A percentile compares a stretch with the other conserved stretches of the same genome.
phyloP scores from a whole-genome alignment of 1,140 invertebrate genomes.

The Calephelis nemesis region DNA sequence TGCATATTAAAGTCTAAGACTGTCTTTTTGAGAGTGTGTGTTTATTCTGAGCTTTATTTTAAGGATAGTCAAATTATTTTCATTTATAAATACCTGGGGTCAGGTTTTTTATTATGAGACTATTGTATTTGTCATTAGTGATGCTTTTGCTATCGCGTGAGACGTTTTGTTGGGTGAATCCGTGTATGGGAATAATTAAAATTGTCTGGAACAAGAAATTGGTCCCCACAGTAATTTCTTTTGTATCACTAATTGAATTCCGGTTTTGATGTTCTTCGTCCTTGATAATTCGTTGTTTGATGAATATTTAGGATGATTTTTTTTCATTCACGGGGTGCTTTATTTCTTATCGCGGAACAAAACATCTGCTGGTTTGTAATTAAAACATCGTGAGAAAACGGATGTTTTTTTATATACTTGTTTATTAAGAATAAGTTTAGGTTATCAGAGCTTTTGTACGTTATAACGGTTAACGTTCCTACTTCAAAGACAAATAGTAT shows the following conservation, averaged over 20 bases:
- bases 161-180: conserved; percentile 44
- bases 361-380: conserved; percentile 68
- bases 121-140: conserved; percentile 67
- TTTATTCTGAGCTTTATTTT: conserved; percentile 74
- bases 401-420: conserved; percentile 13
- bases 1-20: conserved; percentile 69
- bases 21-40: conserved; percentile 64
- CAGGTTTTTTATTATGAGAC: conserved; percentile 59
- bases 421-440: no score
- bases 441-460: no score
- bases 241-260: conserved; percentile 74
- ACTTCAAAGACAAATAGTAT: no score
- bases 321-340: conserved; percentile 51
- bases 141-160: conserved; percentile 68
- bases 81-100: conserved; percentile 61
- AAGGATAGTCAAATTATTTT: conserved; percentile 65
- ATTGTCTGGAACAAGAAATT: conserved; percentile 53
- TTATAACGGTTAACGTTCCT: no score
- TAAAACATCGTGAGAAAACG: conserved; percentile 74
- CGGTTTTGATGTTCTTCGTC: conserved; percentile 71
- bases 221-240: conserved; percentile 64
- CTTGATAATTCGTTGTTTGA: conserved; percentile 68
- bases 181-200: conserved; percentile 67
- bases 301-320: conserved; percentile 58
- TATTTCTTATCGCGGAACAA: conserved; percentile 61